Evolutionary conservation across 1,140 invertebrate genomes (phyloP).

Genomic region (Calliopsis andreniformis): DNA sequence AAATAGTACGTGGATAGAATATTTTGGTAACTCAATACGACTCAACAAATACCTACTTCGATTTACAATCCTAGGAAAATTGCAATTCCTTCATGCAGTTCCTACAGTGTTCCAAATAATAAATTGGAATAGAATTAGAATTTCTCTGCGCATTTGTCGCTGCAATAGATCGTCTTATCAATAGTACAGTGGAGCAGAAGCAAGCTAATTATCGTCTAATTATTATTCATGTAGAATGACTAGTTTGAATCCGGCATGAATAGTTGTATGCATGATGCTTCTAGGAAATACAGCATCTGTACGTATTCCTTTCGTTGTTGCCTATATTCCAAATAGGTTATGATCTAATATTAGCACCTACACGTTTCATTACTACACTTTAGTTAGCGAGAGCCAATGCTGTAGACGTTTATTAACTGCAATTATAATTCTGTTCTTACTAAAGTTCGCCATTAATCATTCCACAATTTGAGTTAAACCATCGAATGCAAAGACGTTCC

Average conservation of each 20-base stretch:
- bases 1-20: no score
- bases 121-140: no score
- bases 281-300: background rate
- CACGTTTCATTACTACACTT: background rate
- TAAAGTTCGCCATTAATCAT: no score
- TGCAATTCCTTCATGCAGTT: no score
- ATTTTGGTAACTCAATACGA: no score
- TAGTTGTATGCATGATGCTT: background rate
- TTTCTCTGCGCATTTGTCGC: background rate
- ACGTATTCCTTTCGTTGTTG: background rate
- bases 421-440: no score
- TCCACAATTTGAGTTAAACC: no score
- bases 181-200: background rate
- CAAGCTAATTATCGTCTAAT: background rate
- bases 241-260: background rate
- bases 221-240: background rate
- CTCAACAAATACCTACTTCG: background rate
- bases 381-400: background rate
- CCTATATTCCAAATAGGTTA: background rate
- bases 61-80: background rate
- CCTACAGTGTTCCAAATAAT: no score
- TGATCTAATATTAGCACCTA: constrained; percentile 1
- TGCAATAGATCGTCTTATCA: no score
- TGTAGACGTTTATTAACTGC: no score
- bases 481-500: no score